Conservation (phyloP, 2,113 vertebrate species). For the Aegypius monachus region DNA sequence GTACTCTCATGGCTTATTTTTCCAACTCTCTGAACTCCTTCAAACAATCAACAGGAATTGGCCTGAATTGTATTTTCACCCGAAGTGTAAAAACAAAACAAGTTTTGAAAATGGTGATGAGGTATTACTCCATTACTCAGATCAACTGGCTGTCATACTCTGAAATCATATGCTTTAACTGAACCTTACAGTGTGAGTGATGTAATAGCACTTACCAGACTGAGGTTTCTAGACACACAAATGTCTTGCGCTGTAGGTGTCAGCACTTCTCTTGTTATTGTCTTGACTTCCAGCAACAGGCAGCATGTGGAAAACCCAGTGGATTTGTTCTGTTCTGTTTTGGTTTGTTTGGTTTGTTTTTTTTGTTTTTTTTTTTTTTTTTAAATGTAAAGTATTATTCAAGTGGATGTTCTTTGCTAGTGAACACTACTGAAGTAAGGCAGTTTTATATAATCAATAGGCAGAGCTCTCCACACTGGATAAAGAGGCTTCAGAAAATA, state of each 20-base stretch:
- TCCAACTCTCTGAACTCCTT: background rate
- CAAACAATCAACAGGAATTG: background rate
- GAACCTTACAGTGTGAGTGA: no score
- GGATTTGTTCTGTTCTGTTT: background rate
- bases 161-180: background rate
- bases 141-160: background rate
- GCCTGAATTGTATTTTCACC: background rate
- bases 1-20: background rate
- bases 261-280: background rate
- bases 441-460: background rate
- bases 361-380: background rate
- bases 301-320: background rate
- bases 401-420: background rate
- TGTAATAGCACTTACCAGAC: background rate
- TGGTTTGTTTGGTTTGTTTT: background rate
- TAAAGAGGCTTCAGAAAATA: background rate
- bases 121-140: background rate
- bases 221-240: background rate
- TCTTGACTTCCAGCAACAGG: background rate
- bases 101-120: background rate
- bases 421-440: background rate
- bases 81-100: background rate
- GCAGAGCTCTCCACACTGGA: background rate
- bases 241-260: background rate
- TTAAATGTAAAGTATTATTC: background rate